A percentile compares a stretch with the other conserved stretches of the same genome.
phyloP scores from a whole-genome alignment of 2,888 invertebrate genomes.

The Flexamia atlantica region DNA sequence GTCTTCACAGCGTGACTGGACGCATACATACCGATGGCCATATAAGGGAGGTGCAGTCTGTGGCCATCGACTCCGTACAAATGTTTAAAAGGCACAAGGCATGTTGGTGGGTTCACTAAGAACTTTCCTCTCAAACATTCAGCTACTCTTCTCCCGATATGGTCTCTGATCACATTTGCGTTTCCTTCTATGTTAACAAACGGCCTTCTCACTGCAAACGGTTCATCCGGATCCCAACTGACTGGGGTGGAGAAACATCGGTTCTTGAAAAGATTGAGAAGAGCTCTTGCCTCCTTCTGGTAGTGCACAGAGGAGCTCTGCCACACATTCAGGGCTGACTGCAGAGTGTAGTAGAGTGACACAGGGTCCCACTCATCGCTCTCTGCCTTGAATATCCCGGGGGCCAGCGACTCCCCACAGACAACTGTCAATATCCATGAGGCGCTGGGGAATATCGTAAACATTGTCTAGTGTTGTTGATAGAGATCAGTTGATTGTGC shows the following conservation, averaged over 20 bases:
- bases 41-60: slow-evolving; percentile 13
- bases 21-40: slow-evolving; percentile 36
- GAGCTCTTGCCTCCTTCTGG: slow-evolving; percentile 41
- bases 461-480: background rate
- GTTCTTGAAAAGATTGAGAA: slow-evolving; percentile 44
- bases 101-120: slow-evolving; percentile 32
- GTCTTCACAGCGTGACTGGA: slow-evolving; percentile 35
- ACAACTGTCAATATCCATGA: background rate
- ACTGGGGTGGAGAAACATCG: slow-evolving; percentile 14
- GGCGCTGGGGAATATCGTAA: background rate
- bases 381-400: background rate
- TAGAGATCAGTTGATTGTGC: slow-evolving; percentile 13
- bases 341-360: slow-evolving; percentile 29
- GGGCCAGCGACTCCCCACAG: background rate
- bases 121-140: slow-evolving; percentile 14
- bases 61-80: slow-evolving; percentile 2
- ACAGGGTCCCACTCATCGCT: slow-evolving; percentile 31
- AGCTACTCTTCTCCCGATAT: slow-evolving; percentile 24
- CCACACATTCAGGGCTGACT: slow-evolving; percentile 33
- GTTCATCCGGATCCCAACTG: slow-evolving; percentile 35
- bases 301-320: slow-evolving; percentile 35
- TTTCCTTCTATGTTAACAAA: slow-evolving; percentile 50
- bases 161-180: slow-evolving; percentile 36
- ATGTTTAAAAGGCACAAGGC: slow-evolving; percentile 30
- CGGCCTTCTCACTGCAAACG: background rate